Evolutionary conservation across 2,113 vertebrate species (phyloP), one percentile per base, ranked within the genome.

Genomic region (Ceyx cyanopectus): DNA sequence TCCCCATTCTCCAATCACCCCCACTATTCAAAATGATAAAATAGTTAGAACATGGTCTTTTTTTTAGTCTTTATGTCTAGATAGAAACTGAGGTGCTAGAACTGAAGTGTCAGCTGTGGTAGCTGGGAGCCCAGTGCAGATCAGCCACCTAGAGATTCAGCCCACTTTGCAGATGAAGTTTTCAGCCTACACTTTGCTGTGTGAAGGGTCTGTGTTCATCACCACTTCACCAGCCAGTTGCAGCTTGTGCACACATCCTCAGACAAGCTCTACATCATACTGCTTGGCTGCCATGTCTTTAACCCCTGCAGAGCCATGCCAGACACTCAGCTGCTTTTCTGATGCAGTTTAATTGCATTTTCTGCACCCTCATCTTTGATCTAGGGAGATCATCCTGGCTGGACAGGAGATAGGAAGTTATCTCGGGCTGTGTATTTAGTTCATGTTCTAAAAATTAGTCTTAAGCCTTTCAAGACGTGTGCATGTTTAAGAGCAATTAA

Each of bases 301-400:
- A 93, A 87, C 86, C 51, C 73, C 45, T 80, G 50, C 54, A 46
- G 10, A 88, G 50, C 40, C 65, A 37, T 73, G 58, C 45, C 60
- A 58, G 67, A 21, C 32, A 72, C 41, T 69, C 81, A 75, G 53
- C 27, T 86, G 21, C 61, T 78, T 72, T 88, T 87, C 91, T 81
- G 63, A 80, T 58, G 89, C 41, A 79, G n/a, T 73, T 85, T 82
- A 62, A 43, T 32, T 87, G 29, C 32, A n/a, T 82, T 92, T 87
- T 94, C 81, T 85, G 77, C 67, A 85, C 62, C 63, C 32, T 65
- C 43, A 27, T 82, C 70, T 94, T 82, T 89, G 75, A 92, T 92
- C 69, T 65, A 79, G 45, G 72, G 90, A 34, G 89, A 87, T 34
- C 60, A 32, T 90, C 62, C 46, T 93, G 56, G 22, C 17, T 87